Evolutionary conservation across 2,113 vertebrate genomes (phyloP).

Genomic region (Phaethornis superciliosus): DNA sequence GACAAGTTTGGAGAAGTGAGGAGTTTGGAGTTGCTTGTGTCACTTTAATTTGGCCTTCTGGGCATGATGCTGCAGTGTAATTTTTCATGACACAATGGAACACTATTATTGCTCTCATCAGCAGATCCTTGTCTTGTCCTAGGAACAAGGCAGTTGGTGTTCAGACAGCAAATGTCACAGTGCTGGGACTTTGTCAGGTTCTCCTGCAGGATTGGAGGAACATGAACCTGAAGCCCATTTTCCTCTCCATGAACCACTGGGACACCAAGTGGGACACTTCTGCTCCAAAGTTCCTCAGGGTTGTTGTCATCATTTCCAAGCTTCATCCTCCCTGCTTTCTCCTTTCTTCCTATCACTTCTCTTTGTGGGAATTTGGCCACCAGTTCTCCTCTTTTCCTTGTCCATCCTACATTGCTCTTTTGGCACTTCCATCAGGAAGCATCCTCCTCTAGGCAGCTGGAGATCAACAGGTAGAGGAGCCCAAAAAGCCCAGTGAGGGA

Average conservation of each 20-base stretch:
- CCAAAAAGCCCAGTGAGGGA: fast-evolving
- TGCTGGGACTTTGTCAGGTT: fast-evolving
- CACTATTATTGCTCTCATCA: neutral
- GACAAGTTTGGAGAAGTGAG: neutral
- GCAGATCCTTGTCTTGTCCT: neutral
- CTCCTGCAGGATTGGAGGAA: neutral
- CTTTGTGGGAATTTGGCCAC: neutral
- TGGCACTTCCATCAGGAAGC: neutral
- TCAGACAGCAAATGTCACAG: neutral
- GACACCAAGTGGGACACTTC: neutral
- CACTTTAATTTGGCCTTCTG: neutral
- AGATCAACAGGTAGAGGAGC: neutral
- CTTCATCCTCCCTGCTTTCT: neutral
- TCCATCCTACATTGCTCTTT: neutral
- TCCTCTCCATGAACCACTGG: neutral
- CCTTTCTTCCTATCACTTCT: neutral
- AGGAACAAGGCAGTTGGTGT: neutral
- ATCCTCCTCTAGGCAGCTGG: neutral
- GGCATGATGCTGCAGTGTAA: fast-evolving
- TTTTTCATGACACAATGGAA: neutral
- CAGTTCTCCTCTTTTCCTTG: neutral
- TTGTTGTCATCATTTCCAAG: neutral
- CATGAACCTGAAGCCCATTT: fast-evolving
- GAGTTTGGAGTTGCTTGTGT: neutral
- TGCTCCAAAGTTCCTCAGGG: fast-evolving